These are phyloP conservation scores for Meghimatium bilineatum DNA, from an alignment of 2,888 invertebrate species.

Conservation along the genomic window DNA sequence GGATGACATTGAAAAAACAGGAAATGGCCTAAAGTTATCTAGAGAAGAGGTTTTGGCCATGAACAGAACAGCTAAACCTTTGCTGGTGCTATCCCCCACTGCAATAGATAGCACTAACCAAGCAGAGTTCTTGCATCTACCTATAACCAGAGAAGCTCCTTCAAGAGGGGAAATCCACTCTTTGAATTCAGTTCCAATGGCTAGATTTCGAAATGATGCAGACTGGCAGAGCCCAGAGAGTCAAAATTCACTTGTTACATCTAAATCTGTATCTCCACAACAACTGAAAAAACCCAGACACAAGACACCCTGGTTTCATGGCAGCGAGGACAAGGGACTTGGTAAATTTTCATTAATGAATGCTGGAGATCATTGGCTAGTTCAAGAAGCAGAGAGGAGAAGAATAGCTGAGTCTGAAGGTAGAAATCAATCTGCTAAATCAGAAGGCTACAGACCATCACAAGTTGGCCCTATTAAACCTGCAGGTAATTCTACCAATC, in stretches of 20 bases:
- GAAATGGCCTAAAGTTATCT: conserved; percentile 47
- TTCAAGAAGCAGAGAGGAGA: conserved; percentile 93
- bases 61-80: conserved; percentile 67
- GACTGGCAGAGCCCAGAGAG: conserved; percentile 56
- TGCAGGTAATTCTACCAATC: conserved; percentile 58
- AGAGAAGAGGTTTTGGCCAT: conserved; percentile 66
- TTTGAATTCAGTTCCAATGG: conserved; percentile 69
- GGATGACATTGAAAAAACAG: not conserved
- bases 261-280: not conserved
- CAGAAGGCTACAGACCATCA: conserved; percentile 10
- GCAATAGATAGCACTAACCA: not conserved
- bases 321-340: not conserved
- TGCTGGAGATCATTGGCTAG: conserved; percentile 87
- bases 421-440: conserved; percentile 13
- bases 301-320: not conserved
- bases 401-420: conserved; percentile 76
- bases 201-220: conserved; percentile 55
- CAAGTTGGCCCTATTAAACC: conserved; percentile 60
- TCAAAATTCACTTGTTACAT: not conserved
- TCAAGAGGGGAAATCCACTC: conserved; percentile 63
- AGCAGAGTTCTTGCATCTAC: not conserved
- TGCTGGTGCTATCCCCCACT: conserved; percentile 50
- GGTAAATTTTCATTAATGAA: conserved; percentile 55
- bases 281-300: not conserved
- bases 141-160: conserved; percentile 58